Evolutionary conservation across 1,140 invertebrate species (phyloP), one percentile per base, ranked within the genome.

Genomic region (Streblospio benedicti): DNA sequence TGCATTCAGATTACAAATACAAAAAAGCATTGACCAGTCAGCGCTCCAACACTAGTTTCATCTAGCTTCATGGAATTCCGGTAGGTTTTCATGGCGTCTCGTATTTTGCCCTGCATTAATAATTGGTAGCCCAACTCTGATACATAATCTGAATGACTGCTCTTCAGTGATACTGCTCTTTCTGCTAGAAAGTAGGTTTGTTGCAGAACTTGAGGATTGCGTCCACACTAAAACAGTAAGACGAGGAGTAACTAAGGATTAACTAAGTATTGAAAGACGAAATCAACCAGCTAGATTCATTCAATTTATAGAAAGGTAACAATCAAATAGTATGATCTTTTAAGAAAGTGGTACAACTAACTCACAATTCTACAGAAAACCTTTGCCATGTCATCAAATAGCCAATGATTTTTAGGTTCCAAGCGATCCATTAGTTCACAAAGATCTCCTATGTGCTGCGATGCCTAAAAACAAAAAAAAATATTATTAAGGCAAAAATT

Each of bases 71-170:
- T 85, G 2, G 90, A 87, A 57, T 83, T 85, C 70, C 85, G 86
- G 73, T 88, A 93, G 70, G 85, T 86, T 51, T 84, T 83, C 58
- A 86, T 81, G 0, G 91, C 89, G 65, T 94, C 90, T 67, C 86
- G 86, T 12, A 83, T 76, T 70, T 87, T 87, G 1, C 83, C 83
- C 73, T 86, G 81, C 16, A 89, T 73, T 23, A 87, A 72, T 65
- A 84, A 84, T 67, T 94, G 84, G 75, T 88, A 85, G 0, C 90
- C 93, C 4, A 93, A 78, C 76, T 95, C 90, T 18, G 82, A 80
- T 67, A 90, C 84, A 56, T 87, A 81, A 23, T 86, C 84, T 4
- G 85, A 79, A 77, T 83, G 86, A n/a, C 82, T 80, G 2, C 83
- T 75, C 68, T 87, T 84, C 51, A 88, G 80, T 67, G 88, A 85